Conservation (phyloP, 2,888 invertebrate genomes). For the Bedellia somnulentella region DNA sequence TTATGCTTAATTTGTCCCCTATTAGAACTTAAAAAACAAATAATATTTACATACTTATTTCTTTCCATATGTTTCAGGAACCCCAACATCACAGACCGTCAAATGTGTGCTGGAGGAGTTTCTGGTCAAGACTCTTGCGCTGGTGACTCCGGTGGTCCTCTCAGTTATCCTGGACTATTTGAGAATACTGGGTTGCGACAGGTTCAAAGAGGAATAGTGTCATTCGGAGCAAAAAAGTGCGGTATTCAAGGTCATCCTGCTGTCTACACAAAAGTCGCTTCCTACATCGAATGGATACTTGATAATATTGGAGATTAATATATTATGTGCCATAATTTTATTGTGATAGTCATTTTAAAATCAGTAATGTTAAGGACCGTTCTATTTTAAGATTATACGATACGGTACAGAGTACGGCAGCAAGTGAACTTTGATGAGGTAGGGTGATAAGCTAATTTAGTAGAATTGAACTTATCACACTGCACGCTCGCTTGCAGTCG, state of each 20-base stretch:
- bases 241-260: slow-evolving; percentile 56
- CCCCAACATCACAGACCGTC: slow-evolving; percentile 29
- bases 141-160: slow-evolving; percentile 72
- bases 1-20: too few species aligned
- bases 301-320: slow-evolving; percentile 29
- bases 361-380: neutral
- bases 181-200: slow-evolving; percentile 34
- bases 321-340: neutral
- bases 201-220: slow-evolving; percentile 64
- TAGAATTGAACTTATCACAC: too few species aligned
- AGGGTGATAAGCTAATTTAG: too few species aligned
- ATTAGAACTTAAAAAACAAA: too few species aligned
- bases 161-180: slow-evolving; percentile 38
- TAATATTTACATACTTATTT: too few species aligned
- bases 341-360: too few species aligned
- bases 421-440: too few species aligned
- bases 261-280: slow-evolving; percentile 59
- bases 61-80: slow-evolving; percentile 2
- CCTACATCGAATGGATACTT: slow-evolving; percentile 64
- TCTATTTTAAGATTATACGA: too few species aligned
- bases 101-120: slow-evolving; percentile 58
- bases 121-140: slow-evolving; percentile 63
- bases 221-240: slow-evolving; percentile 56
- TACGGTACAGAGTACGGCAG: too few species aligned
- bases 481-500: too few species aligned